A percentile compares a stretch with the other conserved stretches of the same genome.
phyloP scores from a whole-genome alignment of 2,888 invertebrate species.

The Drosophila formosana region DNA sequence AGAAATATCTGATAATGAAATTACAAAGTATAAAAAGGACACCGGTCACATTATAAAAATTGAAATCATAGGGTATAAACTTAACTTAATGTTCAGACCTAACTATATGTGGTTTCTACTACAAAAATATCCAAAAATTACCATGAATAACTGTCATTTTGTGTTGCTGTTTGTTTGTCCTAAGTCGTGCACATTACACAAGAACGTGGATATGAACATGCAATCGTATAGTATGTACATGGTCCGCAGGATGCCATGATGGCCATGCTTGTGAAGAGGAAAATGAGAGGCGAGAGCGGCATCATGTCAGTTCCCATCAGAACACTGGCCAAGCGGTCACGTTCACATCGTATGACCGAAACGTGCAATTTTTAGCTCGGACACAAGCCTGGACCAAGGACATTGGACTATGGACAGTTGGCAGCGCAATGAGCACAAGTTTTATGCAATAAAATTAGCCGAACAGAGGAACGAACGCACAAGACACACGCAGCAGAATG shows the following conservation, averaged over 20 bases:
- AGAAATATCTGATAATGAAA: no score
- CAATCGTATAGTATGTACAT: constrained; percentile 39
- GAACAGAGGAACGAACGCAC: constrained; percentile 14
- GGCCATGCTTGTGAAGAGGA: background rate
- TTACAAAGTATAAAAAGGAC: no score
- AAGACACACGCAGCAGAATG: constrained; percentile 57
- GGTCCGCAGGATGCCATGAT: constrained; percentile 47
- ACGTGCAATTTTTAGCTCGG: constrained; percentile 72
- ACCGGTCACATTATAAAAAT: background rate
- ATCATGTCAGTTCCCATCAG: constrained; percentile 45
- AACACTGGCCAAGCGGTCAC: constrained; percentile 73
- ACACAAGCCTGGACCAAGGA: constrained; percentile 31
- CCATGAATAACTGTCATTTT: constrained; percentile 74
- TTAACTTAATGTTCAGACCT: background rate
- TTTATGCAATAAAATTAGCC: constrained; percentile 78
- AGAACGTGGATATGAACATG: constrained; percentile 50
- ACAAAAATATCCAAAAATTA: constrained; percentile 62
- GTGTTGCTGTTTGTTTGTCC: constrained; percentile 47
- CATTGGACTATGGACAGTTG: constrained; percentile 31
- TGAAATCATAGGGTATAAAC: background rate
- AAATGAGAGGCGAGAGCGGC: background rate
- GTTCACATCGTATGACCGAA: constrained; percentile 75
- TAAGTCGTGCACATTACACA: constrained; percentile 70
- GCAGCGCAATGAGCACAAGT: constrained; percentile 75
- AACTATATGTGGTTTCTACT: constrained; percentile 21